Base-by-base conservation (phyloP, 2,888 invertebrate genomes). In the Frankliniella fusca region DNA sequence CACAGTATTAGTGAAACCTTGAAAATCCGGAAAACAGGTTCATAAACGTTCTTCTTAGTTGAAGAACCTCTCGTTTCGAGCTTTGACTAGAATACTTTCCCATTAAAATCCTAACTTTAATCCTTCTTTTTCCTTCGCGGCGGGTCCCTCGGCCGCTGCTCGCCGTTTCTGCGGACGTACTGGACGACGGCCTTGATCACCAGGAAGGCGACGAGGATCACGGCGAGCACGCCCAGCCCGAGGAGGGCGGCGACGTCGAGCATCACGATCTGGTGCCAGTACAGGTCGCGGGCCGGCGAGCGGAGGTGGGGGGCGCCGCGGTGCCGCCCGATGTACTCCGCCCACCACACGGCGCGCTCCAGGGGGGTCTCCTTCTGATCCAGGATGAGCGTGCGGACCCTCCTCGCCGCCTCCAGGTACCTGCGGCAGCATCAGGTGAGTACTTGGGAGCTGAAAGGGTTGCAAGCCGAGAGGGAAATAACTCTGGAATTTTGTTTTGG, bases 241-340 rank as follows among this genome's bases (percentile, higher is more conserved):
- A 23, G 11, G n/a, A 70, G 70, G 70, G 70, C 70, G n/a, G 23
- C 23, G n/a, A 70, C 8, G 70, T 70, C 70, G n/a, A 70, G 70
- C 70, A 70, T 20, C 23, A 70, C 23, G 70, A 70, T 23, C 70
- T 70, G 70, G 23, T 20, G 23, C 70, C 70, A 70, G 23, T 20
- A 3, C 70, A 70, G 23, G 70, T 70, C 70, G 0, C 20, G 70
- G 20, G 23, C 70, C n/a, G 70, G 70, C n/a, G 70, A 70, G 70
- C 70, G 70, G n/a, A 70, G 70, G 70, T 70, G 70, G n/a, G 70
- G 70, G 3, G 70, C 70, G 70, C 70, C 70, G 70, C 70, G n/a
- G 23, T 70, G 70, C 70, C 70, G n/a, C 23, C 23, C 70, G 23
- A 70, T 23, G 70, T 70, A 23, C 70, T 70, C 70, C n/a, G 11